phyloP scores from a whole-genome alignment of 2,888 invertebrate species.

The Callyntrura guangdongensis region DNA sequence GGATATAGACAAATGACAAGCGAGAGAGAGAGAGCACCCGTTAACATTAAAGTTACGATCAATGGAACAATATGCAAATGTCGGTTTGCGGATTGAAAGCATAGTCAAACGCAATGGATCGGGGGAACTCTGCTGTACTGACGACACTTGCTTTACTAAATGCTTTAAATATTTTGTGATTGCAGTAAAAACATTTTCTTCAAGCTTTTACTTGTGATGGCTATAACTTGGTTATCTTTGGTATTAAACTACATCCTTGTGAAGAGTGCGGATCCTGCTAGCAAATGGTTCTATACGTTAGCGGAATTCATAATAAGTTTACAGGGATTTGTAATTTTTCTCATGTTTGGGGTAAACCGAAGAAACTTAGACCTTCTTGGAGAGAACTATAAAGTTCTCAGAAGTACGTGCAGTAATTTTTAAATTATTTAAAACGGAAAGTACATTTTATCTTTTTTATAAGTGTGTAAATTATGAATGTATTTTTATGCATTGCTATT shows the following conservation, averaged over 20 bases:
- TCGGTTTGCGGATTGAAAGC: too few relatives aligned
- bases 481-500: too few relatives aligned
- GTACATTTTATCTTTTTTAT: too few relatives aligned
- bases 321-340: conserved; percentile 80
- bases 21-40: too few relatives aligned
- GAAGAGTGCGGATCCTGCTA: conserved; percentile 72
- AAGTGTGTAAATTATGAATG: not conserved
- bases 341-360: conserved; percentile 79
- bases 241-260: conserved; percentile 70
- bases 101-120: too few relatives aligned
- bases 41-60: too few relatives aligned
- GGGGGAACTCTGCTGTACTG: too few relatives aligned
- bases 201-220: conserved; percentile 80
- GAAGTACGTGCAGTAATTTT: too few relatives aligned
- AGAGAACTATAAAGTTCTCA: conserved; percentile 77
- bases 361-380: conserved; percentile 79
- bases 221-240: conserved; percentile 79
- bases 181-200: conserved; percentile 79
- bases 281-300: conserved; percentile 79
- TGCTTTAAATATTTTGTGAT: not conserved
- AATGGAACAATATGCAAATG: not conserved
- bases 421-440: too few relatives aligned
- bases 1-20: too few relatives aligned
- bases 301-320: conserved; percentile 79
- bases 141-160: too few relatives aligned